A percentile compares a stretch with the other conserved stretches of the same genome.
Conservation (phyloP, 1,140 invertebrate species). For the Papilio machaon region DNA sequence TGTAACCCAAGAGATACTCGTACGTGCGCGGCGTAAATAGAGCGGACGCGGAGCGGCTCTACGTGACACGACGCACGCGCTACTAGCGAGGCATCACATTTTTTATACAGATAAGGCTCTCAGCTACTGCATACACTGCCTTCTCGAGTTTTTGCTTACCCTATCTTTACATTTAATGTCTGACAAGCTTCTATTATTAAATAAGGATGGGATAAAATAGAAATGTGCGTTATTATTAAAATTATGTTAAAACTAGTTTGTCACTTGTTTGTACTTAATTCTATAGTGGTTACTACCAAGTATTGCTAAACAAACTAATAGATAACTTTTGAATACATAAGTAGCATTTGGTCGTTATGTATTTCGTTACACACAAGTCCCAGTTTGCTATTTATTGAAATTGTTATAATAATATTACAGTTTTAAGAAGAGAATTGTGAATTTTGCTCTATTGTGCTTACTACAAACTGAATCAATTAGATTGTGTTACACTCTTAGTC, state of each 20-base stretch:
- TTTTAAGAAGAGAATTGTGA: neutral
- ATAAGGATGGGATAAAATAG: neutral
- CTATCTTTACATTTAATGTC: neutral
- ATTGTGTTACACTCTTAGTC: neutral
- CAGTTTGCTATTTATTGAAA: neutral
- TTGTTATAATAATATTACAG: neutral
- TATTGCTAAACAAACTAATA: no score
- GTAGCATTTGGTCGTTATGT: no score
- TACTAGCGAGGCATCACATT: neutral
- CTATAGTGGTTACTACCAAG: neutral
- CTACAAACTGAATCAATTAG: neutral
- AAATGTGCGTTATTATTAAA: no score
- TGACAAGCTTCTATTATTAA: neutral
- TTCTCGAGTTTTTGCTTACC: neutral
- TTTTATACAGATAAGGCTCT: neutral
- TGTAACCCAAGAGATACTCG: neutral
- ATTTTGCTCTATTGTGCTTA: neutral
- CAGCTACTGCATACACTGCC: neutral
- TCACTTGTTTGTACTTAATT: neutral
- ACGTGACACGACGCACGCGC: conserved; percentile 49
- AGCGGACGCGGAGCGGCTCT: conserved; percentile 32
- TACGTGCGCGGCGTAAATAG: conserved; percentile 35
- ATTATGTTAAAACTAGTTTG: no score
- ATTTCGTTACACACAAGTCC: no score
- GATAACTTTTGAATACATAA: no score